phyloP scores from a whole-genome alignment of 2,888 invertebrate species.

The Pyrrhosoma nymphula region DNA sequence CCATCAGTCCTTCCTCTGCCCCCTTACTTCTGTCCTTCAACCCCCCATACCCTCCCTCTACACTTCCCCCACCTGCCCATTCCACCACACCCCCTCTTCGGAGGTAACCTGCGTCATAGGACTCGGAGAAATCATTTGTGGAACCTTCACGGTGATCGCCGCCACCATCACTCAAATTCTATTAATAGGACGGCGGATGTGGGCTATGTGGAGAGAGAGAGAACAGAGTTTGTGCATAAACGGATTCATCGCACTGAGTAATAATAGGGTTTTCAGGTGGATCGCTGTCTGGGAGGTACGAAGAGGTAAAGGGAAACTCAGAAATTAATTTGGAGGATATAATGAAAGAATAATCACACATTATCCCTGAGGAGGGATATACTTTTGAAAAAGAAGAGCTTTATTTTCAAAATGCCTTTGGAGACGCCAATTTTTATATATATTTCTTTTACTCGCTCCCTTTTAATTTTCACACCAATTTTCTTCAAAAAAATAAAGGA shows the following conservation, averaged over 20 bases:
- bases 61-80: neutral
- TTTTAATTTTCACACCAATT: too few species aligned
- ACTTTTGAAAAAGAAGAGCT: too few species aligned
- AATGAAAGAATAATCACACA: neutral
- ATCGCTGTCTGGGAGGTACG: neutral
- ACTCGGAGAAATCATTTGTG: constrained; percentile 57
- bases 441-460: too few species aligned
- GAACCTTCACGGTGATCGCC: constrained; percentile 43
- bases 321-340: neutral
- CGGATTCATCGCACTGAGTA: neutral
- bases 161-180: constrained; percentile 49
- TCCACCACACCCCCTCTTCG: neutral
- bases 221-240: constrained; percentile 16
- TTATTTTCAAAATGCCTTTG: too few species aligned
- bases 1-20: too few species aligned
- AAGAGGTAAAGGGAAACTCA: neutral
- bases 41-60: neutral
- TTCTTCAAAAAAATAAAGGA: too few species aligned
- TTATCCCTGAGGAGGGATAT: too few species aligned
- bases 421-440: too few species aligned
- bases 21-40: neutral
- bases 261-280: neutral
- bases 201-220: neutral
- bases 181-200: constrained; percentile 46
- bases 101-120: constrained; percentile 60